Conservation (phyloP, 2,797 vertebrate genomes). For the Nannoperca australis region DNA sequence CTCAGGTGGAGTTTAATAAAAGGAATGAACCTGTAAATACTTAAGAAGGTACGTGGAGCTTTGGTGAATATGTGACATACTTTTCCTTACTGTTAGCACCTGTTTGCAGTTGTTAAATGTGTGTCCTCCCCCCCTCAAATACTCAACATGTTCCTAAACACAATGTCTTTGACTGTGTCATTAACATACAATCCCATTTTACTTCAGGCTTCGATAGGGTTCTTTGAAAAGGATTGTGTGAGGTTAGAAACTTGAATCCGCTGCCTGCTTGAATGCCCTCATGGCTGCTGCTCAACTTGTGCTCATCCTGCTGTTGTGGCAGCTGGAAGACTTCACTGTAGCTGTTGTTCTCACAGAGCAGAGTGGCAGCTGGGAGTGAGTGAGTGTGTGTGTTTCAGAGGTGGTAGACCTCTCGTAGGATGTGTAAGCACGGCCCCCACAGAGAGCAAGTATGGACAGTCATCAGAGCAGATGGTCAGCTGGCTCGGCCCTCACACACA, state of each 20-base stretch:
- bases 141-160: no score
- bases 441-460: constrained; percentile 18
- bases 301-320: constrained; percentile 45
- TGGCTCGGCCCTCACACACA: not conserved
- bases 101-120: no score
- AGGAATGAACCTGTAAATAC: no score
- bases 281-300: not conserved
- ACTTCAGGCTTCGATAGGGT: not conserved
- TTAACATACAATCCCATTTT: not conserved
- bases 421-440: constrained; percentile 8
- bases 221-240: not conserved
- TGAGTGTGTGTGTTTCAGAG: constrained; percentile 7
- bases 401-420: constrained; percentile 9
- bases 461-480: constrained; percentile 28
- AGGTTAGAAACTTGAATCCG: not conserved
- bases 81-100: not conserved
- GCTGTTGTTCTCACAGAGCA: constrained; percentile 47
- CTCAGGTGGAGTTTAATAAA: no score
- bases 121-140: no score
- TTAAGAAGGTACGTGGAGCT: no score
- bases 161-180: no score
- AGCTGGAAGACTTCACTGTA: constrained; percentile 54
- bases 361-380: constrained; percentile 21
- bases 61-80: not conserved
- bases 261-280: not conserved